Percentiles rank a stretch among this genome's conserved stretches.
These are phyloP conservation scores for Melanchra persicariae DNA, from an alignment of 2,888 invertebrate species.

Conservation along the genomic window DNA sequence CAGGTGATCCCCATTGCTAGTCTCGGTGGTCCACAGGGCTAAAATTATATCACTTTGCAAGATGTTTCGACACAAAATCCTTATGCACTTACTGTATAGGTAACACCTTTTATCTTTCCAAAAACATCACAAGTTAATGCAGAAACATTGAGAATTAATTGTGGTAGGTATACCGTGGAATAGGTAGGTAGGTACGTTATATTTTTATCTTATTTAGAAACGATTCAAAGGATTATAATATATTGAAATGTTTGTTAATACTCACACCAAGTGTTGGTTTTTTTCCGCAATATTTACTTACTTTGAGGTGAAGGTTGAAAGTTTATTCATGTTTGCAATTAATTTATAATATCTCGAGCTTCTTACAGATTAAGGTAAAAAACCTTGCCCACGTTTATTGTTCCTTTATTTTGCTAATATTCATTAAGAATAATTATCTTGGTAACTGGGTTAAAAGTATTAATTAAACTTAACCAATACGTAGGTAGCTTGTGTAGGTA, in stretches of 20 bases:
- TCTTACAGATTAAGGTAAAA: background rate
- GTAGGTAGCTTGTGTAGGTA: background rate
- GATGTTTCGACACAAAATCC: background rate
- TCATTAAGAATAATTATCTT: slow-evolving; percentile 3
- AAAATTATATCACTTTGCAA: background rate
- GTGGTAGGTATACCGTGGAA: too few species aligned
- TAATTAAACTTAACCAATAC: background rate
- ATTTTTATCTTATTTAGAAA: background rate
- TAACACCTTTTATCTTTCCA: background rate
- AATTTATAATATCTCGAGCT: slow-evolving; percentile 16
- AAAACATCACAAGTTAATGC: too few species aligned
- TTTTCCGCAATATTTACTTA: background rate
- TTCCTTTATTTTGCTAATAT: slow-evolving; percentile 21
- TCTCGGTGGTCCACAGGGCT: background rate
- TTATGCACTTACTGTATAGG: background rate
- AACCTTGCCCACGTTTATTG: slow-evolving; percentile 7
- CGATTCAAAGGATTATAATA: background rate
- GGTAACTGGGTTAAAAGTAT: background rate
- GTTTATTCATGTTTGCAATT: slow-evolving; percentile 16
- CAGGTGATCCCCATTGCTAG: background rate
- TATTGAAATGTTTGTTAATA: slow-evolving; percentile 22
- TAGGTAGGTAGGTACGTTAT: background rate
- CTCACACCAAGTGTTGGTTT: slow-evolving; percentile 17
- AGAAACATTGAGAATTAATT: background rate
- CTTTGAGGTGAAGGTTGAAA: slow-evolving; percentile 33